Base-by-base conservation (phyloP, 1,140 invertebrate genomes). In the Bemisia tabaci region DNA sequence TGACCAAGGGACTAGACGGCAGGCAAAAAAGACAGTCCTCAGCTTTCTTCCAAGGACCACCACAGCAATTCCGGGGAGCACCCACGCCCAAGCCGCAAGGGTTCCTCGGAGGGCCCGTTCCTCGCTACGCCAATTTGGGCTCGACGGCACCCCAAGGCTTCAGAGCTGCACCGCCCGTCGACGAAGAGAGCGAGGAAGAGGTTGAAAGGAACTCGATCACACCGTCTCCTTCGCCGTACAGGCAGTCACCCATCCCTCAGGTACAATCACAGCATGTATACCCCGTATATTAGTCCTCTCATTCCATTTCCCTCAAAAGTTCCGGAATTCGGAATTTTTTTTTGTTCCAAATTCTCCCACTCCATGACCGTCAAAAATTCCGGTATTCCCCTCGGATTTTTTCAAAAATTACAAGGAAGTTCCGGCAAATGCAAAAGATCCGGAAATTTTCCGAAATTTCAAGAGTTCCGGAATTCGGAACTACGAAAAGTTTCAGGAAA, bases 181-280 rank as follows among this genome's bases (percentile, higher is more conserved):
- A 70, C 22, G 70, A 71, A 60, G 70, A 71, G 24, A 63, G 60
- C 23, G 68, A 70, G 33, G 70, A 71, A 60, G 70, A 71, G 33
- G 65, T 70, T 24, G 69, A 71, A 23, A 68, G 68, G 26, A 70
- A 70, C 60, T 65, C 64, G 1, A 58, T 65, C 2, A 65, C 69
- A 23, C 67, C 68, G 9, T 68, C 68, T n/a, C 68, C 67, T 1
- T 68, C 69, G 1, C 63, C 65, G 2, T 63, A 68, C 23, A 39
- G 60, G 12, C 63, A 65, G 24, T 58, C 58, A 17, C 33, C 33
- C 17, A 48, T 48, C 17, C 33, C 33, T 48, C 33, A 48, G 33
- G 33, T 48, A 48, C 5, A 48, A n/a, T n/a, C n/a, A n/a, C n/a
- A n/a, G n/a, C n/a, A n/a, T n/a, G n/a, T n/a, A n/a, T n/a, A n/a